phyloP scores from a whole-genome alignment of 2,113 vertebrate species.

The Pollachius pollachius region DNA sequence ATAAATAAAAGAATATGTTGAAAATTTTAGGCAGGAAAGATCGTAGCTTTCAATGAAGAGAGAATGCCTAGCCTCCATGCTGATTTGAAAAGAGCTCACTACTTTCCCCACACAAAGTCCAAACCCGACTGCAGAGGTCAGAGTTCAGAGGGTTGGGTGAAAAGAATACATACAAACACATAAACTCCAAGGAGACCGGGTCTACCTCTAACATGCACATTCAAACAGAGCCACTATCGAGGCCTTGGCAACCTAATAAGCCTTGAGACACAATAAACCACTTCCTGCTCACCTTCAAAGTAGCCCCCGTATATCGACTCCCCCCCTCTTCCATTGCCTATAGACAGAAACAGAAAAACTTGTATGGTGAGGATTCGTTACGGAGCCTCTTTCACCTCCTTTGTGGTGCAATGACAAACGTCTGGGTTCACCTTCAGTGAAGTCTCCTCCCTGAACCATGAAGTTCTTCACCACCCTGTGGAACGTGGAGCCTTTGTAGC shows the following conservation, averaged over 20 bases:
- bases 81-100: constrained; percentile 75
- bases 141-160: constrained; percentile 6
- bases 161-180: constrained; percentile 39
- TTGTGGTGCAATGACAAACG: too few relatives aligned
- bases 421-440: constrained; percentile 89
- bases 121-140: too few relatives aligned
- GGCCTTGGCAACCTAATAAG: background rate
- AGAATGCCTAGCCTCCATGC: constrained; percentile 98
- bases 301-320: constrained; percentile 98
- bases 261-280: too few relatives aligned
- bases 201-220: constrained; percentile 76
- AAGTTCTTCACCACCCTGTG: constrained; percentile 99
- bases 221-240: constrained; percentile 69
- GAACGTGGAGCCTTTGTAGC: constrained; percentile 98
- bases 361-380: background rate
- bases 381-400: too few relatives aligned
- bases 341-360: constrained; percentile 8
- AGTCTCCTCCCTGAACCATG: constrained; percentile 99
- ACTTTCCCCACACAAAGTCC: constrained; percentile 39
- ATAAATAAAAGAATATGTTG: constrained; percentile 99
- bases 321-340: constrained; percentile 97
- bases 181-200: constrained; percentile 66
- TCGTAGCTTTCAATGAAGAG: constrained; percentile 91
- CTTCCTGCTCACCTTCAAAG: constrained; percentile 90
- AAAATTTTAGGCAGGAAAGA: constrained; percentile 99